phyloP scores from a whole-genome alignment of 2,888 invertebrate species.

The Dolomedes plantarius region DNA sequence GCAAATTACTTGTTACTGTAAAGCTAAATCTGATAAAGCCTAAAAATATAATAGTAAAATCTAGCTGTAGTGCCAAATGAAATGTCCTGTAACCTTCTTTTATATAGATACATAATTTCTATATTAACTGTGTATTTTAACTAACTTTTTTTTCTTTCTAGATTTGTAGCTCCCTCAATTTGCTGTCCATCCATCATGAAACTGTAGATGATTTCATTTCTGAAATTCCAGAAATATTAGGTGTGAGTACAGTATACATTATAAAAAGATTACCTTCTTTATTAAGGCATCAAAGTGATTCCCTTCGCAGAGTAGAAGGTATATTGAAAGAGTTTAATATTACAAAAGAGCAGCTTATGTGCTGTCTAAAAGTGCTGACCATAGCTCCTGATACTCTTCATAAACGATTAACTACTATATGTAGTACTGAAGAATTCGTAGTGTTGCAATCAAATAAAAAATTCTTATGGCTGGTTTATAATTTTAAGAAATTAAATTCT shows the following conservation, averaged over 20 bases:
- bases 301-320: slow-evolving; percentile 22
- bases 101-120: too few relatives aligned
- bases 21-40: too few relatives aligned
- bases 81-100: too few relatives aligned
- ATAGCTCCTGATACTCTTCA: slow-evolving; percentile 31
- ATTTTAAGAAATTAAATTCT: slow-evolving; percentile 20
- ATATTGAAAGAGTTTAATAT: slow-evolving; percentile 33
- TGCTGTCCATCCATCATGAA: slow-evolving; percentile 46
- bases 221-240: slow-evolving; percentile 34
- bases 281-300: slow-evolving; percentile 1
- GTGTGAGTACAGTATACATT: slow-evolving; percentile 17
- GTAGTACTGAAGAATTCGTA: slow-evolving; percentile 25
- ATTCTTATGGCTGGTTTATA: slow-evolving; percentile 52
- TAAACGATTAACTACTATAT: slow-evolving; percentile 18
- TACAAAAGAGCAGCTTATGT: slow-evolving; percentile 25
- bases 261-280: slow-evolving; percentile 15
- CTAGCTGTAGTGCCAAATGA: too few relatives aligned
- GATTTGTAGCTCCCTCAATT: slow-evolving; percentile 18
- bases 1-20: too few relatives aligned
- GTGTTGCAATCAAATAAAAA: slow-evolving; percentile 29
- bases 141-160: slow-evolving; percentile 18
- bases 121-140: too few relatives aligned
- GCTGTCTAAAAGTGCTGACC: slow-evolving; percentile 20
- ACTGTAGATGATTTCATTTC: slow-evolving; percentile 4
- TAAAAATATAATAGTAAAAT: too few relatives aligned